Evolutionary conservation across 2,797 vertebrate genomes (phyloP).

Genomic region (Melanotaenia nigrans): DNA sequence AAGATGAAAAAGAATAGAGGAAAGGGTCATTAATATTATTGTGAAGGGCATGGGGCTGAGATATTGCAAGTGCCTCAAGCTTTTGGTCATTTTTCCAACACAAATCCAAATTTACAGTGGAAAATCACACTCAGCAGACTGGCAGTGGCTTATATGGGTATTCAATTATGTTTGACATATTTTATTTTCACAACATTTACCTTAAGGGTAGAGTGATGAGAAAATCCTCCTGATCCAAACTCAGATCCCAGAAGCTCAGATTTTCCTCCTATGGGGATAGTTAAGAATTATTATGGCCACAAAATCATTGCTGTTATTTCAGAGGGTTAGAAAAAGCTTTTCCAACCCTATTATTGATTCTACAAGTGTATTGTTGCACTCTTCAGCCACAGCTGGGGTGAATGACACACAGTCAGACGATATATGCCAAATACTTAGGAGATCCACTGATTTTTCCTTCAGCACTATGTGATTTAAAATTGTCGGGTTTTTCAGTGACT

Average conservation of each 20-base stretch:
- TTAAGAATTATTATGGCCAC: not conserved
- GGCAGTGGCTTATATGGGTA: constrained; percentile 38
- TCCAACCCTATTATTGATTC: constrained; percentile 5
- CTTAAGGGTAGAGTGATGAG: constrained; percentile 37
- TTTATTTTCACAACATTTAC: constrained; percentile 42
- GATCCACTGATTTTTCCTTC: not conserved
- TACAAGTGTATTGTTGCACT: not conserved
- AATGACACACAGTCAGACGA: not conserved
- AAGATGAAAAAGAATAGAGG: constrained; percentile 27
- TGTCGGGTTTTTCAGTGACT: not conserved
- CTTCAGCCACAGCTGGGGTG: not conserved
- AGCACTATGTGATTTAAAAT: not conserved
- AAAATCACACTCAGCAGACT: constrained; percentile 28
- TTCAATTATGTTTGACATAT: constrained; percentile 52
- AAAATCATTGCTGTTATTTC: not conserved
- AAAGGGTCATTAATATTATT: constrained; percentile 68
- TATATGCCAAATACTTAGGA: not conserved
- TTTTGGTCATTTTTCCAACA: constrained; percentile 57
- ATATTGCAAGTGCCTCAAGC: constrained; percentile 63
- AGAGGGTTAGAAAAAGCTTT: not conserved
- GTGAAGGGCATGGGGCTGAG: constrained; percentile 19
- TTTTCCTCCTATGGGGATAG: constrained; percentile 1
- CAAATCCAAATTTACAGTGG: constrained; percentile 51
- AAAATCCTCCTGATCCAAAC: constrained; percentile 39
- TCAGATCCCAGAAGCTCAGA: constrained; percentile 9